phyloP scores from a whole-genome alignment of 2,113 vertebrate genomes.

The Heteronetta atricapilla region DNA sequence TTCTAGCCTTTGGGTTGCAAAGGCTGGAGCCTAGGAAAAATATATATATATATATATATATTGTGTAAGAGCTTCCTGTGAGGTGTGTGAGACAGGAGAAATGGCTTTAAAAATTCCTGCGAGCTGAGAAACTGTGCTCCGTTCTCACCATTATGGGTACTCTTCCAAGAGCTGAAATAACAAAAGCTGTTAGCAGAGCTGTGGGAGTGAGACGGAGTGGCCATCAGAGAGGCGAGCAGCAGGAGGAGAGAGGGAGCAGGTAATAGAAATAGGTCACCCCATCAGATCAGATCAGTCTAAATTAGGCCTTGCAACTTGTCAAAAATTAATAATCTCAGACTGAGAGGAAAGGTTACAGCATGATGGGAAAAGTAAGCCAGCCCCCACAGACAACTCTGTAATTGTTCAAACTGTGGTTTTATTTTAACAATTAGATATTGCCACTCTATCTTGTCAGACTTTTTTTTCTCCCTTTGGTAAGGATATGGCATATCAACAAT shows the following conservation, averaged over 20 bases:
- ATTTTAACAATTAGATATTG: background rate
- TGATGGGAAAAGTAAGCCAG: background rate
- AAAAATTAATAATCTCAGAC: constrained; percentile 26
- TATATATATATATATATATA: too few relatives aligned
- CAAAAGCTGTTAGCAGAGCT: constrained; percentile 7
- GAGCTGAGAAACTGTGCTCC: background rate
- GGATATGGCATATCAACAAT: background rate
- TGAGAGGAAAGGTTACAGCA: background rate
- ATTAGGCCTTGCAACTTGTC: constrained; percentile 24
- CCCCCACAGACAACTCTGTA: background rate
- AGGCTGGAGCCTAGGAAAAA: background rate
- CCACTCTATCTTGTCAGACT: background rate
- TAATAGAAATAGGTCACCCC: constrained; percentile 43
- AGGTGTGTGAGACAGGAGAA: background rate
- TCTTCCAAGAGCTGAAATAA: background rate
- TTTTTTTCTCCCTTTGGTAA: background rate
- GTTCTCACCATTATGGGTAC: background rate
- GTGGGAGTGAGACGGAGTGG: background rate
- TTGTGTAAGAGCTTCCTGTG: background rate
- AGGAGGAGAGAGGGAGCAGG: background rate
- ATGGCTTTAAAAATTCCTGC: background rate
- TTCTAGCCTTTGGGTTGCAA: background rate
- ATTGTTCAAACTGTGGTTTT: background rate
- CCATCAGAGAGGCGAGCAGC: background rate
- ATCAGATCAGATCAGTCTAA: constrained; percentile 15